A percentile compares a stretch with the other conserved stretches of the same genome.
Conservation (phyloP, 1,140 invertebrate genomes). For the Atta cephalotes region DNA sequence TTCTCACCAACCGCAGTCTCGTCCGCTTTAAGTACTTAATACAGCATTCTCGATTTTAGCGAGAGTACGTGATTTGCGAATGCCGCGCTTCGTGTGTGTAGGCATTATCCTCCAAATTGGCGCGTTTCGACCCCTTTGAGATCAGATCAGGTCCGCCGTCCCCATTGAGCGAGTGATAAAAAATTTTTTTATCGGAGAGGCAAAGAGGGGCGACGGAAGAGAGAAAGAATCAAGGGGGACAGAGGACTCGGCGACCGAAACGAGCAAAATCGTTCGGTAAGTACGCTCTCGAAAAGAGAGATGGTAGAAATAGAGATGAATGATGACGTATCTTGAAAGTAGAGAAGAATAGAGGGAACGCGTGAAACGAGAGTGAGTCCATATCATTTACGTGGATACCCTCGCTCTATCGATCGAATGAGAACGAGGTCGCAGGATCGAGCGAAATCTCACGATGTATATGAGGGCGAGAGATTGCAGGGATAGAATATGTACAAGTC, state of each 20-base stretch:
- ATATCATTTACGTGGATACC: neutral
- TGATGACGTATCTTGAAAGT: neutral
- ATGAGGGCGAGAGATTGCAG: constrained; percentile 1
- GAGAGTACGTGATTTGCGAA: constrained; percentile 35
- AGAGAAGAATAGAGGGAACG: constrained; percentile 9
- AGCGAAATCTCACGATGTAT: constrained; percentile 19
- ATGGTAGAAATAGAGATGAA: neutral
- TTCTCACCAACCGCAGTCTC: neutral
- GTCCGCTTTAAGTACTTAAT: constrained; percentile 49
- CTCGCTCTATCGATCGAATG: neutral
- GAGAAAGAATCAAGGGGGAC: constrained; percentile 27
- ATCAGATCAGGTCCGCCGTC: constrained; percentile 52
- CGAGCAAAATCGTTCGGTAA: constrained; percentile 30
- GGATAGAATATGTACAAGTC: constrained; percentile 43
- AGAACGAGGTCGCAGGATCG: constrained; percentile 24
- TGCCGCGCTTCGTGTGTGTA: constrained; percentile 30
- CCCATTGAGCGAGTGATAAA: constrained; percentile 31
- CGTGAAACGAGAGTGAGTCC: constrained; percentile 1
- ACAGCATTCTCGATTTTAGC: constrained; percentile 4
- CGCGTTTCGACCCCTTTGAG: constrained; percentile 39
- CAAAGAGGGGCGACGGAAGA: constrained; percentile 24
- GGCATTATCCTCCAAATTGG: constrained; percentile 23
- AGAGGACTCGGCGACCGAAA: constrained; percentile 27
- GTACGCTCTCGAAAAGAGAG: constrained; percentile 17
- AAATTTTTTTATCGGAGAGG: constrained; percentile 4